Evolutionary conservation across 2,888 invertebrate species (phyloP), one percentile per base, ranked within the genome.

Genomic region (Deilephila porcellus): DNA sequence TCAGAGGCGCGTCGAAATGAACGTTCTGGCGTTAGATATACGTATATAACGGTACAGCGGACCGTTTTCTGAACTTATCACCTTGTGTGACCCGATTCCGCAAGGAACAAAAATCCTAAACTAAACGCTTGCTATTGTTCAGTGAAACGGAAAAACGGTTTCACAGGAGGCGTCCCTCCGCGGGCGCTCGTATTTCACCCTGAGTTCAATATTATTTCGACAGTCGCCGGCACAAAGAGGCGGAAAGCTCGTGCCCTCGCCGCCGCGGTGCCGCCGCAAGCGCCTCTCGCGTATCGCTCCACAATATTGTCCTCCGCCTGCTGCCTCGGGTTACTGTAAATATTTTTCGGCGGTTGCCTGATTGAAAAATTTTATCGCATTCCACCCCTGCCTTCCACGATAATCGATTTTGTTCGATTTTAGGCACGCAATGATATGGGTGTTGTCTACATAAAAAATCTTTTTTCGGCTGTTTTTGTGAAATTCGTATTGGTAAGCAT

Each of bases 191-290:
- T 94, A 94, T 94, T 93, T 93, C 91, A 93, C 89, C 89, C 89
- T 81, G 87, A 88, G 93, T 92, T 93, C 93, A 91, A 93, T 94
- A 94, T 93, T 93, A 94, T 93, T 93, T 94, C 92, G 93, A 90
- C 91, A 89, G 91, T 86, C 87, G 87, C 83, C 80, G 82, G 84
- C 88, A 93, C 93, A 93, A 93, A 93, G 92, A 89, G 88, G 86
- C 90, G 93, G 91, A 93, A 91, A 89, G 90, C 91, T 89, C 87
- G 89, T 84, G 84, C 86, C 88, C 85, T 80, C 82, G 83, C 76
- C 84, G 87, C 79, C 81, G 81, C 79, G 86, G 86, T 88, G 86
- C 86, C 79, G 91, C 92, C 92, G 89, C 90, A 88, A 91, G 92
- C 91, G 83, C 83, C 86, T 84, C 83, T 84, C 87, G 88, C 88